A percentile compares a stretch with the other conserved stretches of the same genome.
phyloP scores from a whole-genome alignment of 2,888 invertebrate species.

The Coenonympha arcania region DNA sequence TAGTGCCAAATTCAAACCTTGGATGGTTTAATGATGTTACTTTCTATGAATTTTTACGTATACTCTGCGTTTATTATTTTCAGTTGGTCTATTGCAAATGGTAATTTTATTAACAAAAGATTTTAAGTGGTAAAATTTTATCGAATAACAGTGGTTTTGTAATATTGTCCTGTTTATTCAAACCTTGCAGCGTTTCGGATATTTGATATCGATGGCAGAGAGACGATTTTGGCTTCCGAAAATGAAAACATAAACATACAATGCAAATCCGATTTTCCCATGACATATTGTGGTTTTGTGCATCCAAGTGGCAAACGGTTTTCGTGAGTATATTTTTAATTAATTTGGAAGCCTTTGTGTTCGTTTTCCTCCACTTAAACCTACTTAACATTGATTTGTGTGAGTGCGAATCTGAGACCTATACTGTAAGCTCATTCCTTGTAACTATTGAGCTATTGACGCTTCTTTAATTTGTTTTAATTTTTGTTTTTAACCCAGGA shows the following conservation, averaged over 20 bases:
- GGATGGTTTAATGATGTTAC: too few relatives aligned
- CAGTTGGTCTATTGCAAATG: constrained; percentile 9
- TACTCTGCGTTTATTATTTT: constrained; percentile 12
- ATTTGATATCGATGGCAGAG: constrained; percentile 44
- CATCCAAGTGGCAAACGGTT: constrained; percentile 60
- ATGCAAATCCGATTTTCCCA: constrained; percentile 52
- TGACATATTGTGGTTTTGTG: constrained; percentile 63
- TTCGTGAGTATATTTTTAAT: constrained; percentile 52
- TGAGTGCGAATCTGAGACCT: too few relatives aligned
- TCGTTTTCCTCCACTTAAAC: too few relatives aligned
- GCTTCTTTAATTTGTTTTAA: too few relatives aligned
- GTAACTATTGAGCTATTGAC: too few relatives aligned
- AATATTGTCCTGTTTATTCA: background rate
- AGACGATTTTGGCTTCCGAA: constrained; percentile 54
- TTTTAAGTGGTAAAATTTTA: background rate
- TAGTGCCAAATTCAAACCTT: constrained; percentile 26
- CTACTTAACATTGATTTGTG: too few relatives aligned
- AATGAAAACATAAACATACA: constrained; percentile 52
- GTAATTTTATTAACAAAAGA: constrained; percentile 12
- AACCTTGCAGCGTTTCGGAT: constrained; percentile 54
- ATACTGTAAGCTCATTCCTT: too few relatives aligned
- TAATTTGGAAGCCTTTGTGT: background rate
- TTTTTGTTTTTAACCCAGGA: too few relatives aligned
- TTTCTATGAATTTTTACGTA: too few relatives aligned
- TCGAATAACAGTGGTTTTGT: background rate